Evolutionary conservation across 2,797 vertebrate genomes (phyloP), one percentile per base, ranked within the genome.

Genomic region (Micrastur ruficollis): DNA sequence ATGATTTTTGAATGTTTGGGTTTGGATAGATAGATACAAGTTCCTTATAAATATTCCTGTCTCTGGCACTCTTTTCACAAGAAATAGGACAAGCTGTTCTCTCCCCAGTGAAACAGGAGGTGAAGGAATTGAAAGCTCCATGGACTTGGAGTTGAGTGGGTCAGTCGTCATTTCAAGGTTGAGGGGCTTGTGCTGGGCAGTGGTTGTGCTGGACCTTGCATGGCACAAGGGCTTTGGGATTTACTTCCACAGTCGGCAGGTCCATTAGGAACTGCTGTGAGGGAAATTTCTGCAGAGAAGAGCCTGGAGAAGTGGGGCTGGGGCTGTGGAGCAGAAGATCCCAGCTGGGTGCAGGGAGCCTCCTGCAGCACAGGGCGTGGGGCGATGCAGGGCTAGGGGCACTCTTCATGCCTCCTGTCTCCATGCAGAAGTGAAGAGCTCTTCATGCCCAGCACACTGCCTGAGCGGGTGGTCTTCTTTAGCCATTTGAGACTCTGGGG

Each of bases 1-100:
- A 94, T 44, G 42, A 68, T 93, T 92, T 93, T 88, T 94, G 91
- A 96, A 95, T 95, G 89, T 58, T 96, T 83, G 90, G 62, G 85
- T 96, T 96, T 95, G 96, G 94, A 94, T 86, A 79, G 92, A 92
- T 73, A 80, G 63, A 85, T 85, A 61, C 2, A 52, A 95, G 86
- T 89, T 91, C 79, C 79, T 87, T 91, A 58, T 83, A 94, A 96
- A 85, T 93, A 67, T 85, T 86, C 73, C 86, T 89, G n/a, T 94
- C 68, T 94, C 62, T 96, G 80, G 73, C 47, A 27, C 12, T 86
- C 46, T 62, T 76, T 55, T 81, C n/a, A 44, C 29, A 52, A 73
- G 59, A 86, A 96, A 36, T 47, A 90, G 91, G 71, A 92, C 81
- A 76, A 91, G 59, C 59, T 93, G 81, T 91, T 93, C 74, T 79